Conservation (phyloP, 2,888 invertebrate species). For the Zhuqinia jingwanae region DNA sequence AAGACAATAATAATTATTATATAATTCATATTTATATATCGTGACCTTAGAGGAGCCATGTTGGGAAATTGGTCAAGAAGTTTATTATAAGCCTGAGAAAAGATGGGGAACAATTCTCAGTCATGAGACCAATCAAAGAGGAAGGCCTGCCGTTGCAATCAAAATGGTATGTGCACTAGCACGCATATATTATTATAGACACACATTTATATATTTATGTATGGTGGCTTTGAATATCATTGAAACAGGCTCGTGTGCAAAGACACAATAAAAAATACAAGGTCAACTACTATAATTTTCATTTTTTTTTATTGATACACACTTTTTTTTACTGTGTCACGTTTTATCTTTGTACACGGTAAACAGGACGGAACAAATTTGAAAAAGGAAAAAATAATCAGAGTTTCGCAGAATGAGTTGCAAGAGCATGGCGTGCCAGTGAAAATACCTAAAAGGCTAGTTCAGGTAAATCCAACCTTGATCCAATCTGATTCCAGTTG, state of each 20-base stretch:
- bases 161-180: slow-evolving; percentile 63
- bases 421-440: slow-evolving; percentile 54
- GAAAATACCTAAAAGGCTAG: slow-evolving; percentile 37
- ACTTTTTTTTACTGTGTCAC: slow-evolving; percentile 13
- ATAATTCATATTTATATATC: slow-evolving; percentile 41
- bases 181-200: background rate
- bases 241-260: background rate
- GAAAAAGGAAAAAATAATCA: slow-evolving; percentile 64
- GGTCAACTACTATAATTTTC: slow-evolving; percentile 38
- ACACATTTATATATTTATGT: too few species aligned
- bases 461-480: background rate
- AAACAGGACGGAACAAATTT: slow-evolving; percentile 64
- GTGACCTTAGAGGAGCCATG: slow-evolving; percentile 71
- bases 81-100: slow-evolving; percentile 73
- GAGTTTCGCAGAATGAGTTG: slow-evolving; percentile 60
- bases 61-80: slow-evolving; percentile 67
- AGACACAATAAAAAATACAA: slow-evolving; percentile 35
- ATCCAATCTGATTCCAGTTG: background rate
- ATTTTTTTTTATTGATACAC: background rate
- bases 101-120: slow-evolving; percentile 68
- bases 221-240: slow-evolving; percentile 5
- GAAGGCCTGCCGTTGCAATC: slow-evolving; percentile 58
- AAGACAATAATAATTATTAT: slow-evolving; percentile 38
- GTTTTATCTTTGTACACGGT: background rate
- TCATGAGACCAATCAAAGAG: slow-evolving; percentile 61